phyloP scores from a whole-genome alignment of 2,888 invertebrate genomes.

The Digitonthophagus gazella region DNA sequence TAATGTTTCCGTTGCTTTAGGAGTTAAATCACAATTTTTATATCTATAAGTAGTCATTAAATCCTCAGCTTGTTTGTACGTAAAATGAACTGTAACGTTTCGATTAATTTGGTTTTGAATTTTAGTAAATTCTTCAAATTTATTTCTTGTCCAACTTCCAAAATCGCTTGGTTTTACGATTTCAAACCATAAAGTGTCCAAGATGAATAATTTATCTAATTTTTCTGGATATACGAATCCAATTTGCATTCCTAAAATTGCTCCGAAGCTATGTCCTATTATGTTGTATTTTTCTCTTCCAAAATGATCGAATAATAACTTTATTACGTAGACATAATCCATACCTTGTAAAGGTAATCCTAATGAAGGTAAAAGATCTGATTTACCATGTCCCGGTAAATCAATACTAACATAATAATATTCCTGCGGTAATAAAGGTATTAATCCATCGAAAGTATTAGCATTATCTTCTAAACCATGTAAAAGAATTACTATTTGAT shows the following conservation, averaged over 20 bases:
- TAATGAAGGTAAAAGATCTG: conserved; percentile 49
- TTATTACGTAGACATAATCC: conserved; percentile 25
- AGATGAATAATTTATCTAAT: conserved; percentile 44
- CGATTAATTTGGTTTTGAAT: conserved; percentile 32
- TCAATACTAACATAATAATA: conserved; percentile 49
- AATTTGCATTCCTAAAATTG: conserved; percentile 43
- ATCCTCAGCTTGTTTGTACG: conserved; percentile 18
- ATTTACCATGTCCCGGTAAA: conserved; percentile 58
- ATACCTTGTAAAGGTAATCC: conserved; percentile 36
- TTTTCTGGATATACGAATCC: conserved; percentile 42
- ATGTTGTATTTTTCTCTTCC: conserved; percentile 25
- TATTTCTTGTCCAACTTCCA: conserved; percentile 36
- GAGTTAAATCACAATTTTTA: conserved; percentile 26
- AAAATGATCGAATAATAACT: conserved; percentile 26
- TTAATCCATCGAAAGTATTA: conserved; percentile 54
- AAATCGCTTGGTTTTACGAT: conserved; percentile 29
- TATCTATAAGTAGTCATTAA: conserved; percentile 22
- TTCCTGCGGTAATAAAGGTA: conserved; percentile 50
- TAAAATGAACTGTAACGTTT: conserved; percentile 3
- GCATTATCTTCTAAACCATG: conserved; percentile 58
- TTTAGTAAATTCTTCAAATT: conserved; percentile 47
- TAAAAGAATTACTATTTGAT: conserved; percentile 55
- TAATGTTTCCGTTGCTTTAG: conserved; percentile 41
- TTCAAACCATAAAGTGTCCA: conserved; percentile 44
- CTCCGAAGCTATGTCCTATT: conserved; percentile 52